Conservation (phyloP, 2,888 invertebrate genomes). For the Tipula confusa region DNA sequence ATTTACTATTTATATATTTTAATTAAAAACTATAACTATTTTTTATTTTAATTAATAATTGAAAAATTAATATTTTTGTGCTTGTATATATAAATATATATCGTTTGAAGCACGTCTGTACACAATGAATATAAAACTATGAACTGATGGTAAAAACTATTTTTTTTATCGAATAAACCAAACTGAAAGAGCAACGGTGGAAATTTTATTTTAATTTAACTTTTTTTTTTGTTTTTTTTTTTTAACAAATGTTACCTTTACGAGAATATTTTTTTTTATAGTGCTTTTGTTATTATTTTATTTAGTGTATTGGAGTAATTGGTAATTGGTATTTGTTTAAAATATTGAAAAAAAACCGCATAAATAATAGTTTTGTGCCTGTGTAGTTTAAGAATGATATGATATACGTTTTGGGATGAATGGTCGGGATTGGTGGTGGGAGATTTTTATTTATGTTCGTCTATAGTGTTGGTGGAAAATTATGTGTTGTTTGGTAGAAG, state of each 20-base stretch:
- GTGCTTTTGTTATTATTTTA: background rate
- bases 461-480: background rate
- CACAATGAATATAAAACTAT: background rate
- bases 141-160: background rate
- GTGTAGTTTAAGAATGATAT: background rate
- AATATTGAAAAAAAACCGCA: background rate
- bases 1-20: background rate
- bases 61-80: background rate
- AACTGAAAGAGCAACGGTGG: background rate
- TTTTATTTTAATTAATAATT: background rate
- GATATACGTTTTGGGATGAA: background rate
- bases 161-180: slow-evolving; percentile 6
- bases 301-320: background rate
- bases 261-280: background rate
- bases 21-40: background rate
- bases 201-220: background rate
- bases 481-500: background rate
- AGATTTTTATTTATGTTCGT: background rate
- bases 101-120: background rate
- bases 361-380: background rate
- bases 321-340: background rate
- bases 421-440: background rate
- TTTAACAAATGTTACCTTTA: slow-evolving; percentile 5
- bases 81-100: background rate
- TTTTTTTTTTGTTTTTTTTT: background rate